Evolutionary conservation across 92 coral and sea anemone species (phyloP), one percentile per base, ranked within the genome.

Genomic region (Palythoa heliodiscus): DNA sequence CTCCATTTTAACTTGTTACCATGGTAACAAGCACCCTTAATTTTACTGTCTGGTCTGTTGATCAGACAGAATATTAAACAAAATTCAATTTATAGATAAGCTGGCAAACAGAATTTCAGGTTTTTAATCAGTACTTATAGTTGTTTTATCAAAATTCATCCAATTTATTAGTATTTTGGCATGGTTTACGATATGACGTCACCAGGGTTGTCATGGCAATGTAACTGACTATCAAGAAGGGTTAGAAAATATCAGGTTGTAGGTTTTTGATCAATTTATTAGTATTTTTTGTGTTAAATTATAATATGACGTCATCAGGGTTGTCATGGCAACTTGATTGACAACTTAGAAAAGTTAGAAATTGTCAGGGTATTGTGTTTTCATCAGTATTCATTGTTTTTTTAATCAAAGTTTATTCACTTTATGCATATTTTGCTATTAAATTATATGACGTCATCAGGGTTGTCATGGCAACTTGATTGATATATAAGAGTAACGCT

Each of bases 391-490:
- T 57, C n/a, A 61, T 61, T 61, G 19, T 7, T 61, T 61, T 60
- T 61, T 17, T 61, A 61, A 61, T 61, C 68, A 16, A 61, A 16
- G 1, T 61, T 57, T 61, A 61, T 61, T 29, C 68, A 61, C 54
- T 52, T 77, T 77, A 54, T 15, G 61, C 61, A 47, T 77, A 54
- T 77, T 77, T 22, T 8, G 54, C 55, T 5, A 81, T 38, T 66
- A 64, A 64, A 43, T 81, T 39, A 60, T 77, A 13, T 35, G 75
- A 81, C 60, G 52, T 78, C 70, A 61, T 58, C 83, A 78, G 71
- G 83, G 83, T 78, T 78, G 71, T 78, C 71, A 78, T 78, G 83
- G 83, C 50, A 78, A 78, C 83, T 78, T 78, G 83, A 78, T 78
- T 78, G 83, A 55, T 52, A 55, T 70, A 57, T 78, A 57, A 70